A percentile compares a stretch with the other conserved stretches of the same genome.
These are phyloP conservation scores for Nomia melanderi DNA, from an alignment of 1,140 invertebrate genomes.

Conservation along the genomic window DNA sequence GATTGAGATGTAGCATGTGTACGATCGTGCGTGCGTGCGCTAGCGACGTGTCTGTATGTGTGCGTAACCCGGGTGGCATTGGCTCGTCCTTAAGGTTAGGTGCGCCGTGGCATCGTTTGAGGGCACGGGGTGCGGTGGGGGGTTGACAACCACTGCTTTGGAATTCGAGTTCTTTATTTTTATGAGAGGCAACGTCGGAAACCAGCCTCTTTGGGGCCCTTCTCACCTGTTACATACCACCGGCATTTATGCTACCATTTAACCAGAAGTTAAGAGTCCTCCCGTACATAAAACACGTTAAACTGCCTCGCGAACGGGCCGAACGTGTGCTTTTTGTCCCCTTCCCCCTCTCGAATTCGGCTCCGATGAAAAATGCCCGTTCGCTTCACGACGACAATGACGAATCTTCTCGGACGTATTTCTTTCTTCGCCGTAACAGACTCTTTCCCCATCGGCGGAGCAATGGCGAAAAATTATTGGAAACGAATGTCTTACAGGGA, in stretches of 20 bases:
- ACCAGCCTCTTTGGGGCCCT: slow-evolving; percentile 65
- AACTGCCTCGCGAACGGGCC: slow-evolving; percentile 23
- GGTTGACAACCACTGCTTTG: slow-evolving; percentile 73
- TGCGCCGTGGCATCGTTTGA: neutral
- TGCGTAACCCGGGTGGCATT: slow-evolving; percentile 43
- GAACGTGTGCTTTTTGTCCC: slow-evolving; percentile 18
- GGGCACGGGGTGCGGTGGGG: slow-evolving; percentile 25
- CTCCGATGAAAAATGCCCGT: slow-evolving; percentile 19
- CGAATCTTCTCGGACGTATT: neutral
- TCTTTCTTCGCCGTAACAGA: neutral
- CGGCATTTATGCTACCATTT: slow-evolving; percentile 62
- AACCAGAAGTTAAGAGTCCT: slow-evolving; percentile 59
- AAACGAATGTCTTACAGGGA: neutral
- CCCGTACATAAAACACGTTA: slow-evolving; percentile 49
- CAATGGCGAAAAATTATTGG: neutral
- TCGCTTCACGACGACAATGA: slow-evolving; percentile 1
- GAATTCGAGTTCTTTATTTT: slow-evolving; percentile 76
- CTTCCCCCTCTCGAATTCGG: neutral
- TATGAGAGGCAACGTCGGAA: slow-evolving; percentile 66
- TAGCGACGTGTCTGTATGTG: too few relatives aligned
- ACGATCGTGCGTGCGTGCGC: too few relatives aligned
- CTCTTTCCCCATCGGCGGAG: too few relatives aligned
- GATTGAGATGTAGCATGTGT: too few relatives aligned
- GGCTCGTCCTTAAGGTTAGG: slow-evolving; percentile 40
- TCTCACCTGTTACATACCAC: slow-evolving; percentile 72